Evolutionary conservation across 2,797 vertebrate species (phyloP).

Genomic region (Neomorphus geoffroyi): DNA sequence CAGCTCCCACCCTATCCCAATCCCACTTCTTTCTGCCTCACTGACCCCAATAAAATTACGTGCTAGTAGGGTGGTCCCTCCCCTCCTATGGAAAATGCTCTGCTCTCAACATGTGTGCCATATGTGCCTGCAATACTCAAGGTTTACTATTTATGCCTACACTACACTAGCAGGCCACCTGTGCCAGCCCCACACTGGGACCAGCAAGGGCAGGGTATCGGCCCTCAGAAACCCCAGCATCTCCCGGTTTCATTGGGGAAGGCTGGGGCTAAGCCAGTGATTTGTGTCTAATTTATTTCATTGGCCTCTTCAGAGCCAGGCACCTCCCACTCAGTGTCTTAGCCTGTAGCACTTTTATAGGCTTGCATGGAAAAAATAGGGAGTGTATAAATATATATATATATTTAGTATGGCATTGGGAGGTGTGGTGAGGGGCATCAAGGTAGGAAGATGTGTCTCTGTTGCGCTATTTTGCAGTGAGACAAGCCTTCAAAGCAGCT

Average conservation of each 20-base stretch:
- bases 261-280: slow-evolving; percentile 10
- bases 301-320: slow-evolving; percentile 32
- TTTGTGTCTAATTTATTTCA: slow-evolving; percentile 63
- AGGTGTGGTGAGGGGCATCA: not conserved
- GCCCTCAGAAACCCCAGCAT: not conserved
- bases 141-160: not conserved
- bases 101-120: slow-evolving; percentile 1
- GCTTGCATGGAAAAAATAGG: slow-evolving; percentile 47
- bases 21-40: not conserved
- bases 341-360: slow-evolving; percentile 53
- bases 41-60: slow-evolving; percentile 21
- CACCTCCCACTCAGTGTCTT: slow-evolving; percentile 22
- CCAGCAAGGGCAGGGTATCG: not conserved
- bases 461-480: not conserved
- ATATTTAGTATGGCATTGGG: not conserved
- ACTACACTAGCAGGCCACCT: not conserved
- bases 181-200: not conserved
- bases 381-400: not conserved
- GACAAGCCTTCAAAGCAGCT: not conserved
- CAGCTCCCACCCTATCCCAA: not conserved
- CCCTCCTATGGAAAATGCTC: not conserved
- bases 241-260: not conserved
- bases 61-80: not conserved
- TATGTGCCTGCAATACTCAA: not conserved
- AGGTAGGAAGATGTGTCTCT: not conserved